Conservation (phyloP, 1,140 invertebrate species). For the Colletes latitarsis region DNA sequence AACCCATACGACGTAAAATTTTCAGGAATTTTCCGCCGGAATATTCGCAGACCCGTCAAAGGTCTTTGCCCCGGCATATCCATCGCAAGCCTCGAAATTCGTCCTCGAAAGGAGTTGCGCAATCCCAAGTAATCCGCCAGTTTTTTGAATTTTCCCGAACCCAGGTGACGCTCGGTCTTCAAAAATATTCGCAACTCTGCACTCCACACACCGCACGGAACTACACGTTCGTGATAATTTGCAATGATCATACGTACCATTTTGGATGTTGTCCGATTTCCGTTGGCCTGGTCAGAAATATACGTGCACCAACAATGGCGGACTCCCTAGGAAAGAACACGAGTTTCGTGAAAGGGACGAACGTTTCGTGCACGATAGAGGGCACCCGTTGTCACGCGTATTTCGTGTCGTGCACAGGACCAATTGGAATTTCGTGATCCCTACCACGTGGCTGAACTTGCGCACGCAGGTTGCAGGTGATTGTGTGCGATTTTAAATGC, state of each 20-base stretch:
- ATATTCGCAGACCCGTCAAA: conserved; percentile 7
- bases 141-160: conserved; percentile 62
- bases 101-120: conserved; percentile 72
- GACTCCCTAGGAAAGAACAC: conserved; percentile 84
- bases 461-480: conserved; percentile 39
- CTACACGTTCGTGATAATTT: conserved; percentile 60
- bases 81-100: conserved; percentile 41
- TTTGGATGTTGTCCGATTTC: conserved; percentile 92
- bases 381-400: conserved; percentile 48
- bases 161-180: neutral
- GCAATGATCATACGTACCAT: conserved; percentile 86
- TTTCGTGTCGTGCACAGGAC: conserved; percentile 12
- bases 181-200: conserved; percentile 71
- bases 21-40: conserved; percentile 13
- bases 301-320: conserved; percentile 92
- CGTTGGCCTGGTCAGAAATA: conserved; percentile 84
- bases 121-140: conserved; percentile 73
- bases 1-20: conserved; percentile 43
- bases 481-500: neutral
- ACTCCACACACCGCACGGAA: conserved; percentile 17
- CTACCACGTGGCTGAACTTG: conserved; percentile 15
- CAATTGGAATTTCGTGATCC: conserved; percentile 43
- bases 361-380: conserved; percentile 51
- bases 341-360: conserved; percentile 51
- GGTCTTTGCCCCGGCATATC: conserved; percentile 15